phyloP scores from a whole-genome alignment of 2,113 vertebrate genomes.

The Ranitomeya variabilis region DNA sequence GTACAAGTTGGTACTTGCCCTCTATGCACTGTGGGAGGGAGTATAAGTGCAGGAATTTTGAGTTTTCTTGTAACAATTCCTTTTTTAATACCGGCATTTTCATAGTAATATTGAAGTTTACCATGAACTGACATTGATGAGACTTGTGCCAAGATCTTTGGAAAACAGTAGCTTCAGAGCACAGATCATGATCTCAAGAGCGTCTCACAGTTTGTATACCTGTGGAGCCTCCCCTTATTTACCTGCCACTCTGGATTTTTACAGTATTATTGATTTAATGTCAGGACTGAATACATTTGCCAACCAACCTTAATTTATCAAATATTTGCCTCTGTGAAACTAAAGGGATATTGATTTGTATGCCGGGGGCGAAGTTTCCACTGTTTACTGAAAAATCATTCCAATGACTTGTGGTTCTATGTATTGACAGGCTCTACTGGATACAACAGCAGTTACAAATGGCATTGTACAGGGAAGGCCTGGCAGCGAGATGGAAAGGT shows the following conservation, averaged over 20 bases:
- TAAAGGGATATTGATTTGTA: not conserved
- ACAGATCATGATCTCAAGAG: not conserved
- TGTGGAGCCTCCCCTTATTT: not conserved
- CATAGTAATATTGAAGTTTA: too few relatives aligned
- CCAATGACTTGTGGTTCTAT: constrained; percentile 21
- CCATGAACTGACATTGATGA: not conserved
- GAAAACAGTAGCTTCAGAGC: not conserved
- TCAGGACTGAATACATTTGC: constrained; percentile 41
- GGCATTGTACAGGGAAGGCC: too few relatives aligned
- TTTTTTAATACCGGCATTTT: too few relatives aligned
- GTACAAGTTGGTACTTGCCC: too few relatives aligned
- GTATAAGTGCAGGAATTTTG: too few relatives aligned
- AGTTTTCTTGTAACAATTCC: too few relatives aligned
- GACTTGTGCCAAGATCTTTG: not conserved
- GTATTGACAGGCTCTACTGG: not conserved
- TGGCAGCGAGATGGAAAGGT: not conserved
- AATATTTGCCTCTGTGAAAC: constrained; percentile 35
- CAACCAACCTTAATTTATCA: constrained; percentile 31
- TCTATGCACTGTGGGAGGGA: too few relatives aligned
- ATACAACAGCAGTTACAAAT: not conserved
- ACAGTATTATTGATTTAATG: constrained; percentile 46
- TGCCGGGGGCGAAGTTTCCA: not conserved
- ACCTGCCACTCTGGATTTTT: not conserved
- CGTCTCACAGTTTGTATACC: not conserved
- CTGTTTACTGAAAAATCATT: constrained; percentile 31